Evolutionary conservation across 1,140 invertebrate genomes (phyloP).

Genomic region (Cyclina sinensis): DNA sequence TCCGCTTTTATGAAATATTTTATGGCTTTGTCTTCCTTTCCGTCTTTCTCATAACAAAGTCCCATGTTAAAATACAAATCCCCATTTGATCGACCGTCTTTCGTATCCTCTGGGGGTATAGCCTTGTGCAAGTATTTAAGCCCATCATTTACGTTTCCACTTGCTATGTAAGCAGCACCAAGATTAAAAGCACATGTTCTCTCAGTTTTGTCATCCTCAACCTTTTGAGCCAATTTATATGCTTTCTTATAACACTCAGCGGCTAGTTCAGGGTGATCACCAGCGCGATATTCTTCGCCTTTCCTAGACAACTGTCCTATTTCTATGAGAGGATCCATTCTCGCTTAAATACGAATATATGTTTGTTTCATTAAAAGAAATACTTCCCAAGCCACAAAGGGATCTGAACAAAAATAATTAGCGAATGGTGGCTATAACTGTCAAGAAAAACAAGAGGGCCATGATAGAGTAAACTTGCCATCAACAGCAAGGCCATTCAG

Average conservation of each 20-base stretch:
- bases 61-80: slow-evolving; percentile 80
- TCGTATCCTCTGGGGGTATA: slow-evolving; percentile 61
- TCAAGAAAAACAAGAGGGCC: too few species aligned
- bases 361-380: too few species aligned
- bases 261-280: slow-evolving; percentile 47
- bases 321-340: too few species aligned
- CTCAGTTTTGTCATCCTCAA: slow-evolving; percentile 73
- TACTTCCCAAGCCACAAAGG: too few species aligned
- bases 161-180: slow-evolving; percentile 76
- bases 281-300: not conserved
- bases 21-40: slow-evolving; percentile 66
- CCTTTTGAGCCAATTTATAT: slow-evolving; percentile 69
- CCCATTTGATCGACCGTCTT: slow-evolving; percentile 71
- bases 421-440: too few species aligned
- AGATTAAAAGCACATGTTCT: slow-evolving; percentile 79
- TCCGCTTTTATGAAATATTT: slow-evolving; percentile 71
- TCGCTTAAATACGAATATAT: too few species aligned
- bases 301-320: not conserved
- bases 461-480: too few species aligned
- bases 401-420: too few species aligned
- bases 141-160: slow-evolving; percentile 67
- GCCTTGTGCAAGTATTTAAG: slow-evolving; percentile 71
- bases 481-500: too few species aligned
- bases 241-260: slow-evolving; percentile 59
- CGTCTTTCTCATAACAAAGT: slow-evolving; percentile 74